These are phyloP conservation scores for Characodon lateralis DNA, from an alignment of 2,797 vertebrate genomes.

Conservation along the genomic window DNA sequence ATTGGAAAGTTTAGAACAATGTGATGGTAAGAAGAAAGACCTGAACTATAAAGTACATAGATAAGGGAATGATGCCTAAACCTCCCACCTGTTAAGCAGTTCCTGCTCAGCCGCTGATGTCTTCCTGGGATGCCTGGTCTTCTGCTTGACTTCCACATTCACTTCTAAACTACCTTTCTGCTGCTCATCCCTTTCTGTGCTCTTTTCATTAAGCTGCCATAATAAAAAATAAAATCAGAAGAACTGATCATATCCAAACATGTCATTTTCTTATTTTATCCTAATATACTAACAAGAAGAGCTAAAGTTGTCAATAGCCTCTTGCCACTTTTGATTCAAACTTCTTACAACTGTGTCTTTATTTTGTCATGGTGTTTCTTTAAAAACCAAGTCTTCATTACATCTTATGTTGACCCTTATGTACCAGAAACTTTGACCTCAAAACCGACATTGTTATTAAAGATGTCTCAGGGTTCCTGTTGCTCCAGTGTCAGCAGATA, in stretches of 20 bases:
- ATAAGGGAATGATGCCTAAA: neutral
- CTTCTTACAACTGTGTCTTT: neutral
- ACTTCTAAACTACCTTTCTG: conserved; percentile 17
- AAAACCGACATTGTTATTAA: neutral
- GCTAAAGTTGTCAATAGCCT: neutral
- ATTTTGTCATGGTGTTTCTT: neutral
- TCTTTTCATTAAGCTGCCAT: conserved; percentile 49
- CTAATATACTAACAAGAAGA: neutral
- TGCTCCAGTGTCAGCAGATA: neutral
- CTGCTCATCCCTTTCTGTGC: conserved; percentile 3
- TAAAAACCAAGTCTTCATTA: neutral
- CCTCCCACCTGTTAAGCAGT: conserved; percentile 68
- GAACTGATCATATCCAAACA: neutral
- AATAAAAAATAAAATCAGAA: neutral
- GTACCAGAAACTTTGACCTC: neutral
- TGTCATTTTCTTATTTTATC: neutral
- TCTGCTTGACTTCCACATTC: conserved; percentile 15
- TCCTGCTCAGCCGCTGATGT: conserved; percentile 59
- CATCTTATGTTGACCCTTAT: neutral
- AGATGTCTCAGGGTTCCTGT: neutral
- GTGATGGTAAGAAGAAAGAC: neutral
- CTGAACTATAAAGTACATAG: neutral
- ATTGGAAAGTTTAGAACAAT: neutral
- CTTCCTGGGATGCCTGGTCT: conserved; percentile 15
- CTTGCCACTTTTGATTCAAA: neutral